Evolutionary conservation across 2,113 vertebrate genomes (phyloP).

Genomic region (Morone chrysops): DNA sequence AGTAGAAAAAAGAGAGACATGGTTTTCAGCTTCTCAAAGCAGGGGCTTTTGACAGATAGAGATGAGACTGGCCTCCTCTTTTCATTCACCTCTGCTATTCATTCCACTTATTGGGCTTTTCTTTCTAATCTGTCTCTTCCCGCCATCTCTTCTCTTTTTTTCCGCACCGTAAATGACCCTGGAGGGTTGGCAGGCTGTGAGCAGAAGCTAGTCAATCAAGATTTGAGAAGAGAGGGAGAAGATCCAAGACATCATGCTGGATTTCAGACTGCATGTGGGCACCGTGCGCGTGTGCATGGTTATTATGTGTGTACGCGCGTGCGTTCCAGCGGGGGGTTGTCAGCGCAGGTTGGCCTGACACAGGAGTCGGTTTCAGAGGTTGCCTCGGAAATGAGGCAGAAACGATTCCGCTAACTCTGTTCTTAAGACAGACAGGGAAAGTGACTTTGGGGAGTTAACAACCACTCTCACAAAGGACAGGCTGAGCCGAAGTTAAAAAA

Average conservation of each 20-base stretch:
- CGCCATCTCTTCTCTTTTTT: slow-evolving; percentile 42
- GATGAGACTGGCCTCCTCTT: slow-evolving; percentile 47
- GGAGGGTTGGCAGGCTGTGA: slow-evolving; percentile 67
- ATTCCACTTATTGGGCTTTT: slow-evolving; percentile 58
- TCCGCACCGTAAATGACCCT: slow-evolving; percentile 60
- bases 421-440: slow-evolving; percentile 70
- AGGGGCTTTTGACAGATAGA: slow-evolving; percentile 60
- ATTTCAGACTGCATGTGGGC: slow-evolving; percentile 29
- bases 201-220: slow-evolving; percentile 72
- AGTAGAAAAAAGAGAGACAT: background rate
- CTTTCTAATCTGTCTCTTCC: slow-evolving; percentile 58
- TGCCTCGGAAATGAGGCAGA: slow-evolving; percentile 75
- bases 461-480: slow-evolving; percentile 49
- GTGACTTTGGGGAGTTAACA: slow-evolving; percentile 76
- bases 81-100: slow-evolving; percentile 65
- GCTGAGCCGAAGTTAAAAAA: slow-evolving; percentile 30
- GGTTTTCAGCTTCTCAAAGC: slow-evolving; percentile 50
- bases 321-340: slow-evolving; percentile 67
- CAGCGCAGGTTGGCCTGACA: slow-evolving; percentile 73
- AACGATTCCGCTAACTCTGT: slow-evolving; percentile 64
- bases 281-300: background rate
- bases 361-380: slow-evolving; percentile 75
- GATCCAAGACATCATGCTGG: slow-evolving; percentile 62
- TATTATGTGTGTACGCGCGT: background rate
- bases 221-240: slow-evolving; percentile 61